Evolutionary conservation across 2,888 invertebrate genomes (phyloP), one percentile per base, ranked within the genome.

Genomic region (Spodoptera littoralis): DNA sequence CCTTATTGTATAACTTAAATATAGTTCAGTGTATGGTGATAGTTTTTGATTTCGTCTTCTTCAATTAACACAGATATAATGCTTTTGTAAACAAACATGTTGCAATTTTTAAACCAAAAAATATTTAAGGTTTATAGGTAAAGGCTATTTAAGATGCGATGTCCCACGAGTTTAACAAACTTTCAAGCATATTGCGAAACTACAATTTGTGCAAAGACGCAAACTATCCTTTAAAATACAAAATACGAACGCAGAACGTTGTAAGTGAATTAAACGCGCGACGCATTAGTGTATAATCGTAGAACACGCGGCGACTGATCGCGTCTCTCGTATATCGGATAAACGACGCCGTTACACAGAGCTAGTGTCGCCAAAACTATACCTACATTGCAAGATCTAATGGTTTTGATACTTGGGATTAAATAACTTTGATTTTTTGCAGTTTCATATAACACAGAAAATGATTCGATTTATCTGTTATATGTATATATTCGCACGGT

Each of bases 331-430:
- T 90, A 89, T 88, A 90, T 92, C 84, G 88, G 83, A 80, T 79
- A 79, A 92, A 91, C 88, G 91, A 90, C 90, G 91, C 88, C 82
- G 88, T 92, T 91, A 88, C 77, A 86, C 85, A 82, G 85, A 84
- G 84, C 82, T 85, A 84, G 87, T 86, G 86, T 86, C 87, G 84
- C 88, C 91, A 74, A 84, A 92, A 88, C 88, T 87, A 80, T 76
- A 53, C 61, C 45, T 60, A 2, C 61, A 13, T 45, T 75, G 18
- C 1, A 18, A 3, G 64, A 60, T 2, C 12, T 4, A 60, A 44
- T 2, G 0, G 13, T 79, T 57, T 90, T 90, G 87, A 83, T 87
- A 83, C 70, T 88, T 71, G 42, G 0, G 3, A 30, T 43, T 11
- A 2, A 36, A 18, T 18, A 18, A 18, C 18, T 18, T 18, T 18